Evolutionary conservation across 2,113 vertebrate species (phyloP), one percentile per base, ranked within the genome.

Genomic region (Brienomyrus longianalis): DNA sequence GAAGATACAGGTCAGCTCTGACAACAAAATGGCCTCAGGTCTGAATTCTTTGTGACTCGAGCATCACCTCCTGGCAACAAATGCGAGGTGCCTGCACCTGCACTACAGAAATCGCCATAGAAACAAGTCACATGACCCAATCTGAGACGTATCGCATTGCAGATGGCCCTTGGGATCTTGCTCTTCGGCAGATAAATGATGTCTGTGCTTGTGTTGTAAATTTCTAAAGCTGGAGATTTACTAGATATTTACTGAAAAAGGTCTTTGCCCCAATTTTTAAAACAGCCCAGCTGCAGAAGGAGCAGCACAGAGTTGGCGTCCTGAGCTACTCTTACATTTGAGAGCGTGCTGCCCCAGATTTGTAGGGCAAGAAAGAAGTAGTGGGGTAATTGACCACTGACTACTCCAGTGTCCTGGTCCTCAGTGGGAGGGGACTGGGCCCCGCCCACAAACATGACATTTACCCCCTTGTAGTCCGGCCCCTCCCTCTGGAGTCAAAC

Each of bases 371-470:
- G 43, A 45, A 6, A 84, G 80, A 48, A 45, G 39, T 45, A n/a
- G 43, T 47, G 43, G 83, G 45, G 83, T 47, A 48, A 43, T 43
- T 47, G 83, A 84, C 45, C 83, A 84, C 48, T 86, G n/a, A 54
- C 48, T 52, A 52, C 85, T 54, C 85, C 43, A 85, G 27, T 86
- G 50, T 11, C 23, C n/a, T 1, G n/a, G 39, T 43, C 45, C 43
- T 84, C 83, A 23, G 85, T 54, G 50, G 85, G 50, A 31, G 50
- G 85, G n/a, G 13, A 52, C 47, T 35, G 85, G 27, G 50, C 48
- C 50, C 47, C 50, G 50, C 85, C 85, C 85, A 86, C 50, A 86
- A 86, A 86, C 85, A 50, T 54, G 85, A 50, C 50, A 50, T 87
- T 87, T 31, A 87, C 51, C 51, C 84, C 51, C 85, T 19, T 19